phyloP scores from a whole-genome alignment of 2,797 vertebrate species.

The Galagoides demidoff region DNA sequence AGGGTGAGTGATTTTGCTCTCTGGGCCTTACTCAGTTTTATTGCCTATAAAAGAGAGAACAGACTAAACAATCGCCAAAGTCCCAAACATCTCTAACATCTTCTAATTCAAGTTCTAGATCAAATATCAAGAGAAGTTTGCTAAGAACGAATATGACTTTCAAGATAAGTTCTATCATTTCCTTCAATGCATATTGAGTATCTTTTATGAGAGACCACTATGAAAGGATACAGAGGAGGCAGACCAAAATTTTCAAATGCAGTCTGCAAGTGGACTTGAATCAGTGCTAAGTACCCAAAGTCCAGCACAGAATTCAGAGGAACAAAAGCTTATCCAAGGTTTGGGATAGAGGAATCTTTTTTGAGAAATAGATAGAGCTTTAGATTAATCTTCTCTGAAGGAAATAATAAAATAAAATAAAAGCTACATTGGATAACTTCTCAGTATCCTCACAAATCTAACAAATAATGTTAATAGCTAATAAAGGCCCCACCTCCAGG shows the following conservation, averaged over 20 bases:
- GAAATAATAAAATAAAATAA: background rate
- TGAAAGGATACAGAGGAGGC: background rate
- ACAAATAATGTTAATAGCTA: conserved; percentile 29
- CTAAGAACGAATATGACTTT: background rate
- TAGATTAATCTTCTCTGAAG: conserved; percentile 21
- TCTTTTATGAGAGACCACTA: background rate
- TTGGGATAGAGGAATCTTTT: background rate
- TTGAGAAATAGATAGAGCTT: background rate
- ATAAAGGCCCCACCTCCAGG: background rate
- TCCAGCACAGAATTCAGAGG: background rate
- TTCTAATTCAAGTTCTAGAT: conserved; percentile 19
- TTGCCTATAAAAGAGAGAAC: background rate
- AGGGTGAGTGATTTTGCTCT: background rate
- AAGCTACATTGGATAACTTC: background rate
- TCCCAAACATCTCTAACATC: background rate
- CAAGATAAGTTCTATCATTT: background rate
- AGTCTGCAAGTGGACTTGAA: background rate
- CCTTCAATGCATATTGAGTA: background rate
- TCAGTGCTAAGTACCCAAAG: background rate
- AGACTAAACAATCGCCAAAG: background rate
- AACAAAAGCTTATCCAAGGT: background rate
- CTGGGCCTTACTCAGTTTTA: background rate
- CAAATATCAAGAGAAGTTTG: conserved; percentile 12
- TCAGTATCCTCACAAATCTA: background rate
- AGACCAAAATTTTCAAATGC: background rate